phyloP scores from a whole-genome alignment of 2,797 vertebrate species.

The Carapus acus region DNA sequence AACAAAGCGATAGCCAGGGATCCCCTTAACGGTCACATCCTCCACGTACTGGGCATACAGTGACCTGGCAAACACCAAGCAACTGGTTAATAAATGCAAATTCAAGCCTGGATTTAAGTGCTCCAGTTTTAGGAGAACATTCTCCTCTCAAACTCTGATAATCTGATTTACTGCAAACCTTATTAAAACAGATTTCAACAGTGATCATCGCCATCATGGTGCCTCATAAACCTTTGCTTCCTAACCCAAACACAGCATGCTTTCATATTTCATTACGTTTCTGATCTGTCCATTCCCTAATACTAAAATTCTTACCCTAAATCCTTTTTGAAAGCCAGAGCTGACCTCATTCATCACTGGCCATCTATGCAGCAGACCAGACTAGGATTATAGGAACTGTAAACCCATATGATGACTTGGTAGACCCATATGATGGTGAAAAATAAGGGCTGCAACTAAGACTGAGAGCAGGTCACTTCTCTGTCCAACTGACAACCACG shows the following conservation, averaged over 20 bases:
- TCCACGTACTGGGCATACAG: slow-evolving; percentile 80
- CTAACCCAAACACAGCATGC: slow-evolving; percentile 5
- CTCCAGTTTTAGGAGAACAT: background rate
- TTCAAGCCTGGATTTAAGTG: background rate
- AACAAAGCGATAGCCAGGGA: slow-evolving; percentile 82
- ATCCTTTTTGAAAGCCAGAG: background rate
- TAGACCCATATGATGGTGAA: slow-evolving; percentile 21
- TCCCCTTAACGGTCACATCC: slow-evolving; percentile 72
- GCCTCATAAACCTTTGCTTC: background rate
- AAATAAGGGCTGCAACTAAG: slow-evolving; percentile 14
- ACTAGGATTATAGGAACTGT: slow-evolving; percentile 18
- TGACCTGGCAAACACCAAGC: slow-evolving; percentile 71
- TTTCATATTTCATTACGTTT: too few species aligned
- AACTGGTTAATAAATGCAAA: slow-evolving; percentile 2
- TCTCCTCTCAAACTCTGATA: background rate
- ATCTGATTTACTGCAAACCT: slow-evolving; percentile 26
- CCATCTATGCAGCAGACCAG: slow-evolving; percentile 5
- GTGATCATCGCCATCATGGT: background rate
- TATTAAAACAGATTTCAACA: background rate
- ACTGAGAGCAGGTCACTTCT: slow-evolving; percentile 5
- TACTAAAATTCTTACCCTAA: slow-evolving; percentile 7
- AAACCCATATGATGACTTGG: slow-evolving; percentile 43
- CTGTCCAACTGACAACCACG: background rate
- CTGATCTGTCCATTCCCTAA: too few species aligned
- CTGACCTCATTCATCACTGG: slow-evolving; percentile 28